Percentiles rank a stretch among this genome's conserved stretches.
phyloP scores from a whole-genome alignment of 2,113 vertebrate species.

The Plecturocebus donacophilus region DNA sequence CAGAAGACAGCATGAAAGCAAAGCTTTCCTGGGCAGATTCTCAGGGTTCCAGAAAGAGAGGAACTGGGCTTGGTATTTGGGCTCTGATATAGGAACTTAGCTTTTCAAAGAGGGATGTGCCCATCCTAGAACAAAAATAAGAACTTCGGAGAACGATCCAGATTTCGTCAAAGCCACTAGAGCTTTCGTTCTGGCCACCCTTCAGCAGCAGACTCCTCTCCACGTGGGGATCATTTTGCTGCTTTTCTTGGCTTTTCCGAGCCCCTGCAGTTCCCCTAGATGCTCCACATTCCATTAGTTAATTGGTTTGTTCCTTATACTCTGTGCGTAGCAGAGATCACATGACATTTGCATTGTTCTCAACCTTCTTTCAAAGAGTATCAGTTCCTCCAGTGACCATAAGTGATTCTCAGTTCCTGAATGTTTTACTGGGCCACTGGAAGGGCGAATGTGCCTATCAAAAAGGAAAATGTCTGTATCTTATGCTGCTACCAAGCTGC shows the following conservation, averaged over 20 bases:
- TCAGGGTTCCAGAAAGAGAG: neutral
- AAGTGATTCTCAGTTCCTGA: conserved; percentile 46
- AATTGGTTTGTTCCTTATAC: conserved; percentile 70
- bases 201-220: neutral
- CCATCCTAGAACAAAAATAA: neutral
- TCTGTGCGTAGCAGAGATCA: neutral
- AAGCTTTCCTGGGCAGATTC: neutral
- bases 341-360: conserved; percentile 28
- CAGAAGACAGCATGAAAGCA: neutral
- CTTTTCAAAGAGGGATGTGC: neutral
- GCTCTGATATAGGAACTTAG: neutral
- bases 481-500: conserved; percentile 64
- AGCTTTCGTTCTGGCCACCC: neutral
- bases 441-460: conserved; percentile 38
- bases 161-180: neutral
- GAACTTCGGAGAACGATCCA: neutral
- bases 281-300: conserved; percentile 67
- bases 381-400: conserved; percentile 35
- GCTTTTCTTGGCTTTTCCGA: conserved; percentile 1
- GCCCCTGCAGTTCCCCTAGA: conserved; percentile 46
- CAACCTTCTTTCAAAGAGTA: conserved; percentile 45
- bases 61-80: neutral
- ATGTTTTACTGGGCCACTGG: conserved; percentile 17
- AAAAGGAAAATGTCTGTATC: conserved; percentile 38
- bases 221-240: neutral